These are phyloP conservation scores for Synergus gifuensis DNA, from an alignment of 2,888 invertebrate genomes.

Conservation along the genomic window DNA sequence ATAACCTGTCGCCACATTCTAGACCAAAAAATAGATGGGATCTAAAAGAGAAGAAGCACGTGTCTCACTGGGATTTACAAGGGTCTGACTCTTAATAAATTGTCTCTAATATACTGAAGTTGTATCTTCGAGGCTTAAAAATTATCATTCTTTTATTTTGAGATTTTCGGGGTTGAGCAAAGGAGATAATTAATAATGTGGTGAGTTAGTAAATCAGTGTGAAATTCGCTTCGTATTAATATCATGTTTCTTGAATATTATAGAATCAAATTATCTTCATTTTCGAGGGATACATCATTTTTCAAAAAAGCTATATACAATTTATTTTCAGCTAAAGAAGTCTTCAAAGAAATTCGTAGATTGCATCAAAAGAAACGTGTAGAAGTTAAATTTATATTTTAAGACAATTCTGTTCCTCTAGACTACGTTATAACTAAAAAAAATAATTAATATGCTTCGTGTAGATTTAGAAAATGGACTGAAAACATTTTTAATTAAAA, in stretches of 20 bases:
- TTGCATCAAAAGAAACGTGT: no score
- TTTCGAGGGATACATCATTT: no score
- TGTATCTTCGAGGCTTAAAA: neutral
- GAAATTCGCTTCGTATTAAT: neutral
- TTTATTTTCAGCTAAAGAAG: no score
- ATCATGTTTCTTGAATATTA: neutral
- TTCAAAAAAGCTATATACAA: no score
- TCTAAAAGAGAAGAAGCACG: neutral
- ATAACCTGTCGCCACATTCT: neutral
- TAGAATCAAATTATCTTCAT: no score
- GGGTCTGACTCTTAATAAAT: conserved; percentile 18
- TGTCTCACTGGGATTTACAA: conserved; percentile 22
- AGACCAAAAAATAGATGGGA: neutral
- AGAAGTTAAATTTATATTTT: no score
- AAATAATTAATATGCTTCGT: no score
- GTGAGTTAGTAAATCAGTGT: neutral
- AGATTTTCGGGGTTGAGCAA: neutral
- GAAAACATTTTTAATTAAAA: no score
- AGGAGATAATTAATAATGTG: conserved; percentile 3
- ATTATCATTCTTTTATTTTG: neutral
- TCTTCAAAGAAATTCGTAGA: no score
- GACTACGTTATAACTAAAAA: no score
- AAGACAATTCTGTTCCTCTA: no score
- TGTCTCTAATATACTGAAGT: neutral
- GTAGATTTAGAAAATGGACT: no score